Conservation (phyloP, 2,113 vertebrate species). For the Thryonomys swinderianus region DNA sequence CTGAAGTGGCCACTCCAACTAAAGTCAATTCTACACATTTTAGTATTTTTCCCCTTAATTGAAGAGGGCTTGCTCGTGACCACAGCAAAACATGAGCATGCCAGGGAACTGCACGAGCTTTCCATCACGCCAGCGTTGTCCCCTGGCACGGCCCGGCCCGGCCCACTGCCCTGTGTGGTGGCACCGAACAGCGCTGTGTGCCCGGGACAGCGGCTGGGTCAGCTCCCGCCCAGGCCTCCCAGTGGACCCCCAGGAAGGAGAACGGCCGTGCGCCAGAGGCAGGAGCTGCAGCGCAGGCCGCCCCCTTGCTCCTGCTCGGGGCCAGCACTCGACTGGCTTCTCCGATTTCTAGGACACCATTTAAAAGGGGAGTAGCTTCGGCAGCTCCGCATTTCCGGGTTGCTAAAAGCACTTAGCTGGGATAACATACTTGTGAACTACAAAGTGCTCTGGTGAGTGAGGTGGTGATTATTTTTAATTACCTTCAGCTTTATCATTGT, state of each 20-base stretch:
- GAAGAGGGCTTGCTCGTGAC: background rate
- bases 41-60: background rate
- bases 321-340: background rate
- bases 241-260: background rate
- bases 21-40: background rate
- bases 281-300: background rate
- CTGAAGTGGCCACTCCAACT: background rate
- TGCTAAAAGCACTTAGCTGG: background rate
- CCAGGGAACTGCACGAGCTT: background rate
- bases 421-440: background rate
- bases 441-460: background rate
- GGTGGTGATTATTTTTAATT: background rate
- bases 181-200: background rate
- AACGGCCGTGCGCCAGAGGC: background rate
- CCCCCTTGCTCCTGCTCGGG: background rate
- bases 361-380: background rate
- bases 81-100: background rate
- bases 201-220: background rate
- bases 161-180: too few species aligned
- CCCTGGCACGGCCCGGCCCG: background rate
- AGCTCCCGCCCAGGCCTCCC: background rate
- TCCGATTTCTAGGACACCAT: background rate
- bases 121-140: background rate
- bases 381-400: background rate
- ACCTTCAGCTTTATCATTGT: constrained; percentile 94